Evolutionary conservation across 2,888 invertebrate species (phyloP), one percentile per base, ranked within the genome.

Genomic region (Brachypterus glaber): DNA sequence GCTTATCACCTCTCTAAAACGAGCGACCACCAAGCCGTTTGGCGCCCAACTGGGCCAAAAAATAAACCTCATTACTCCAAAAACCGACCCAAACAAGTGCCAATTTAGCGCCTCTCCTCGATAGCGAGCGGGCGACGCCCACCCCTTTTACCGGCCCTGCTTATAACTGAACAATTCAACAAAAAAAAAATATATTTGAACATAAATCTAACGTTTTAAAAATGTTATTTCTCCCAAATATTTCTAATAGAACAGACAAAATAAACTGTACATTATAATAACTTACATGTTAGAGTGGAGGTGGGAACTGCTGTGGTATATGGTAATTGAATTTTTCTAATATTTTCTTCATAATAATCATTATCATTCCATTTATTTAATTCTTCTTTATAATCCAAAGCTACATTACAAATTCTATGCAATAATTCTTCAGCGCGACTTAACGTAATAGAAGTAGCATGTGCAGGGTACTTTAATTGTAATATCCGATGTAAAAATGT

Each of bases 381-480:
- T 57, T 88, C 86, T 29, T 79, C 79, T 47, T 75, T 74, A 58
- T 91, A 95, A 60, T 90, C 80, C 0, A 76, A 60, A 0, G 91
- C 82, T 41, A 93, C 72, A 31, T 74, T 73, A 47, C 86, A 82
- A 58, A 91, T 83, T 30, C 82, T 78, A 42, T 88, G 84, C 2
- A 93, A 68, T 17, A 95, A 68, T 59, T 90, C 87, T 72, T 95
- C 93, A 25, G 84, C 82, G 43, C 92, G 73, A 40, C 85, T 87
- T 48, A 86, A 76, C 1, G 90, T 89, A 44, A 95, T 82, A 1
- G 88, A 82, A 58, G 84, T 84, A 1, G 87, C 76, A 66, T 93
- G 93, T 1, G 85, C 86, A 0, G 95, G 92, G 64, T 93, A 93
- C 61, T 93, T 93, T 25, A 95, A 71, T 65, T 95, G 93, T 25